These are phyloP conservation scores for Heliconius cydno DNA, from an alignment of 2,888 invertebrate genomes.

Conservation along the genomic window DNA sequence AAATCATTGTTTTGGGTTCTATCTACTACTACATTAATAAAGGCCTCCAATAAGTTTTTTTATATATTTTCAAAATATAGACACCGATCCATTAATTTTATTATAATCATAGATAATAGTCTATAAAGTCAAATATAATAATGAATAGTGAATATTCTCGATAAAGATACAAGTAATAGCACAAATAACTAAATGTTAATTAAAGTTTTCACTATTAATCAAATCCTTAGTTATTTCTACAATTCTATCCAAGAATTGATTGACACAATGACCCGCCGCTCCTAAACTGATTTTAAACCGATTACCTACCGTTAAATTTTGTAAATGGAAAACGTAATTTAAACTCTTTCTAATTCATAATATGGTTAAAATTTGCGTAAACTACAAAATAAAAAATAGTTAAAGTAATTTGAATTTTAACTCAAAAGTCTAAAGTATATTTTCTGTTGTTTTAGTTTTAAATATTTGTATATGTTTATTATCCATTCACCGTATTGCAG, in stretches of 20 bases:
- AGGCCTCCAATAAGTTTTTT: no score
- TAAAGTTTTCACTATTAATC: conserved; percentile 37
- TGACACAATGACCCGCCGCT: conserved; percentile 52
- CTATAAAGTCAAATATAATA: not conserved
- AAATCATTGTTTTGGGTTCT: no score
- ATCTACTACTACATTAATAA: no score
- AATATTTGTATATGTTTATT: conserved; percentile 28
- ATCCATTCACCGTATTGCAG: conserved; percentile 42
- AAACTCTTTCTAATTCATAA: not conserved
- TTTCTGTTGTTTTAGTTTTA: not conserved
- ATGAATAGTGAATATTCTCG: not conserved
- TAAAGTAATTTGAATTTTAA: conserved; percentile 16
- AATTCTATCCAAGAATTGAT: conserved; percentile 49
- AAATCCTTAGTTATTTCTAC: conserved; percentile 40
- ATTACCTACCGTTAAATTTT: conserved; percentile 36
- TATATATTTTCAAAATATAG: no score
- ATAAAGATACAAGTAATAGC: not conserved
- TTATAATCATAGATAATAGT: not conserved
- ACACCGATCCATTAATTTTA: no score
- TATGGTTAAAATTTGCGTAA: conserved; percentile 29
- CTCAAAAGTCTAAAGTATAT: not conserved
- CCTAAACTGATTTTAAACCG: conserved; percentile 47
- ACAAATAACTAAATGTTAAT: conserved; percentile 20
- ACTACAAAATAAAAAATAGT: not conserved
- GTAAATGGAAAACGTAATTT: not conserved